These are phyloP conservation scores for Sycophila sp. DNA, from an alignment of 1,140 invertebrate species.

Conservation along the genomic window DNA sequence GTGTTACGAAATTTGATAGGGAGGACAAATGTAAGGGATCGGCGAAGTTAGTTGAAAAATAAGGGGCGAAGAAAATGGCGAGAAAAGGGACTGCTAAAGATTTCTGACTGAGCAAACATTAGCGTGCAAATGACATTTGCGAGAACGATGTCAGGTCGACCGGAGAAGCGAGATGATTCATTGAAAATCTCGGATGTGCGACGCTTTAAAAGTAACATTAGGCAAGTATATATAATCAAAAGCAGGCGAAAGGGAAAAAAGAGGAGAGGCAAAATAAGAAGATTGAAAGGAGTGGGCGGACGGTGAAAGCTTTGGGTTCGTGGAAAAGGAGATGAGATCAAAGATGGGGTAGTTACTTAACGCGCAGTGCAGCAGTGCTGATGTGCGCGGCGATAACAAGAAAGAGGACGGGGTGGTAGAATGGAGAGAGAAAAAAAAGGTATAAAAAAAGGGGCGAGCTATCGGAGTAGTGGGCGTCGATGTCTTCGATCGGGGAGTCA, in stretches of 20 bases:
- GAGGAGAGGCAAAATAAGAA: background rate
- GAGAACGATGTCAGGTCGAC: too few relatives aligned
- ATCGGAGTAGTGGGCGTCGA: background rate
- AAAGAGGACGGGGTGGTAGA: background rate
- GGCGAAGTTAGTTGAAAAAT: too few relatives aligned
- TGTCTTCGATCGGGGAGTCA: conserved; percentile 21
- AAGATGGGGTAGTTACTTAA: conserved; percentile 26
- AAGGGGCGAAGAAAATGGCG: too few relatives aligned
- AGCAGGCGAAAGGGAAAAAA: background rate
- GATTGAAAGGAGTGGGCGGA: background rate
- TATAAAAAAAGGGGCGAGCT: background rate
- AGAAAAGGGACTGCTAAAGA: too few relatives aligned
- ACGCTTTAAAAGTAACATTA: too few relatives aligned
- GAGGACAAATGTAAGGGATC: too few relatives aligned
- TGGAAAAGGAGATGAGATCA: conserved; percentile 19
- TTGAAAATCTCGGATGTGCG: too few relatives aligned
- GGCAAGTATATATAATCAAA: background rate
- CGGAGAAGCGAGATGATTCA: too few relatives aligned
- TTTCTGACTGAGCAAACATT: too few relatives aligned
- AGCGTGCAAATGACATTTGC: too few relatives aligned
- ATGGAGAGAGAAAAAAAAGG: background rate
- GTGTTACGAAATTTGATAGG: too few relatives aligned
- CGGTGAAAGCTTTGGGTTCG: background rate
- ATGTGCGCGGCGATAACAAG: background rate
- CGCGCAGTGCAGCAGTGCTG: background rate